Base-by-base conservation (phyloP, 2,888 invertebrate genomes). In the Gari tellinella region DNA sequence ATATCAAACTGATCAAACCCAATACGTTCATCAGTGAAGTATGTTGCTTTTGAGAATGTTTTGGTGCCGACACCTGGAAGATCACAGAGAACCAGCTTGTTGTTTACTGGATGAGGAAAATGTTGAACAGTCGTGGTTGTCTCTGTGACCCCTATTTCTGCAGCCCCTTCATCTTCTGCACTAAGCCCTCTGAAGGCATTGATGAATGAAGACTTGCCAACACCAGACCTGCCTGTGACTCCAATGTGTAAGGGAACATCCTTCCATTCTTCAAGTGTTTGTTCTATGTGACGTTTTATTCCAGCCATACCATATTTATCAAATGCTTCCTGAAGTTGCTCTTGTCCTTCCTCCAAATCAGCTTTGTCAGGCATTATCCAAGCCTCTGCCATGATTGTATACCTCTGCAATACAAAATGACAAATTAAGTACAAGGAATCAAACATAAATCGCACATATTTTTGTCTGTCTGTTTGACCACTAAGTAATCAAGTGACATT, bases 141-240 rank as follows among this genome's bases (percentile, higher is more conserved):
- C 31, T 74, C 68, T 12, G 46, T 46, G 2, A 63, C 57, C 2
- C 73, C 73, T 3, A 73, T 68, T n/a, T 21, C n/a, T 25, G 72
- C 72, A 14, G 67, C 62, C n/a, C 57, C 56, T 1, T 25, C 38
- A 26, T 58, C 63, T 26, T 67, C 62, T 0, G 43, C 62, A 4
- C 8, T 46, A 2, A 72, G 19, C 7, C 41, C 51, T 19, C 67
- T 40, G 10, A 56, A 7, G 14, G 66, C 37, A 45, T 72, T 72
- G 12, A 72, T 67, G 14, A 67, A 68, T 10, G 48, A 61, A 10
- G 72, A 72, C 38, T 72, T 72, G 19, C 72, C 72, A 15, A 52
- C 52, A 7, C 72, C 72, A 25, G 57, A 41, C 17, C 23, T 31
- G 14, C 72, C 72, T 7, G 55, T 61, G 5, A 72, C 37, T 1